A percentile compares a stretch with the other conserved stretches of the same genome.
phyloP scores from a whole-genome alignment of 1,140 invertebrate species.

The Cydia pomonella region DNA sequence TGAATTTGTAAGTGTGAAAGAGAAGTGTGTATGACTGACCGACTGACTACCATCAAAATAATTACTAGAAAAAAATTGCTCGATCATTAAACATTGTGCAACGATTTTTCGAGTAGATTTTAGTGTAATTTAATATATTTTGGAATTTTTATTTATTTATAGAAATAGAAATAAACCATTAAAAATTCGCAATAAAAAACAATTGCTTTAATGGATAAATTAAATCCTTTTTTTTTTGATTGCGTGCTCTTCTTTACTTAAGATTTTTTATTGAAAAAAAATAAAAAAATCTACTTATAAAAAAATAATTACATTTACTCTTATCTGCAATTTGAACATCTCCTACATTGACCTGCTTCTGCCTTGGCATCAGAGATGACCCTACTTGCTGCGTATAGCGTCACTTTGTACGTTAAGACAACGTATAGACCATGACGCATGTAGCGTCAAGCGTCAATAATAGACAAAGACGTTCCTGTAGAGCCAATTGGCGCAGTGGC shows the following conservation, averaged over 20 bases:
- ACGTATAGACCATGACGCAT: background rate
- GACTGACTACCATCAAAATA: too few relatives aligned
- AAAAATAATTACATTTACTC: background rate
- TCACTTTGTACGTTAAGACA: background rate
- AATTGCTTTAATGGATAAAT: background rate
- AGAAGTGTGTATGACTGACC: background rate
- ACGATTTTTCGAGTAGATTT: too few relatives aligned
- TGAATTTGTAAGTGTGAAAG: background rate
- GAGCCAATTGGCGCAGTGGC: background rate
- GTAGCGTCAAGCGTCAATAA: background rate
- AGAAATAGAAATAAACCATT: too few relatives aligned
- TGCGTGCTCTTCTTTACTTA: background rate
- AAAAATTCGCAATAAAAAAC: too few relatives aligned
- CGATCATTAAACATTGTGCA: too few relatives aligned
- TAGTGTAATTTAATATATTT: too few relatives aligned
- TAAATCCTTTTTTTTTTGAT: background rate
- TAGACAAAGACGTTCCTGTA: background rate
- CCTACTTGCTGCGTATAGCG: background rate
- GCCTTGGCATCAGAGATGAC: background rate
- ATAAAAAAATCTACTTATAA: background rate
- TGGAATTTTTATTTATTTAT: too few relatives aligned
- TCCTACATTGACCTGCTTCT: background rate
- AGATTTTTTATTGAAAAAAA: background rate
- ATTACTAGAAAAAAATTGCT: too few relatives aligned
- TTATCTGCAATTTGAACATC: background rate